Conservation (phyloP, 1,140 invertebrate genomes). For the Xylocopa sonorina region DNA sequence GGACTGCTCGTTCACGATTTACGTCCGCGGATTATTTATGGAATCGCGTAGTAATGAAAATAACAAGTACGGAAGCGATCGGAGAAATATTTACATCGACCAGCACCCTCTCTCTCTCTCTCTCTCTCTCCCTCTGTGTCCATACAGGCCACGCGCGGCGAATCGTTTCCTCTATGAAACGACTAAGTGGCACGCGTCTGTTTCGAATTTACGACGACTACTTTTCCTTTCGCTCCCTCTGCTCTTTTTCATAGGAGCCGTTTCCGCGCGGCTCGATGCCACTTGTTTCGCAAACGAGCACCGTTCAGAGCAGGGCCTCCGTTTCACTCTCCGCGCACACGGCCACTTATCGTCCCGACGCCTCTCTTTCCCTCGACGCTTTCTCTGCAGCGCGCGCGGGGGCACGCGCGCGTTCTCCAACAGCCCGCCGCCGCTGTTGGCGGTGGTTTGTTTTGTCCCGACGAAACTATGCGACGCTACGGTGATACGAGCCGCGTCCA, state of each 20-base stretch:
- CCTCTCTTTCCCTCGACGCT: conserved; percentile 15
- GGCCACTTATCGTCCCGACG: conserved; percentile 57
- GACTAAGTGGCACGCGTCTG: conserved; percentile 55
- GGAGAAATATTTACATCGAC: conserved; percentile 23
- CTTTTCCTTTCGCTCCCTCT: conserved; percentile 9
- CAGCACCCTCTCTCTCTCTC: not conserved
- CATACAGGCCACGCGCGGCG: conserved; percentile 54
- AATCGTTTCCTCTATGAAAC: conserved; percentile 67
- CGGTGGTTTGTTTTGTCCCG: conserved; percentile 59
- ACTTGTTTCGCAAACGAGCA: conserved; percentile 53
- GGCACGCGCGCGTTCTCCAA: not conserved
- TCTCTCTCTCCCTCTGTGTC: conserved; percentile 29
- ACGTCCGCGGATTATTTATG: not conserved
- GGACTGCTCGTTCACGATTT: not conserved
- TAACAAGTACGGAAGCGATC: conserved; percentile 21
- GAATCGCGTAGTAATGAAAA: not conserved
- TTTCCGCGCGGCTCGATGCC: conserved; percentile 22
- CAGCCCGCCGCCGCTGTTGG: no score
- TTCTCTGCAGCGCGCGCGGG: not conserved
- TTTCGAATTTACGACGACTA: conserved; percentile 56
- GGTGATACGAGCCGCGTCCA: conserved; percentile 44
- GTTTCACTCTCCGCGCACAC: conserved; percentile 1
- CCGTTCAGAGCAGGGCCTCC: conserved; percentile 48
- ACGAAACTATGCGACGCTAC: conserved; percentile 11
- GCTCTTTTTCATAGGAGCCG: conserved; percentile 31